Base-by-base conservation (phyloP, 2,888 invertebrate genomes). In the Trichogramma evanescens region DNA sequence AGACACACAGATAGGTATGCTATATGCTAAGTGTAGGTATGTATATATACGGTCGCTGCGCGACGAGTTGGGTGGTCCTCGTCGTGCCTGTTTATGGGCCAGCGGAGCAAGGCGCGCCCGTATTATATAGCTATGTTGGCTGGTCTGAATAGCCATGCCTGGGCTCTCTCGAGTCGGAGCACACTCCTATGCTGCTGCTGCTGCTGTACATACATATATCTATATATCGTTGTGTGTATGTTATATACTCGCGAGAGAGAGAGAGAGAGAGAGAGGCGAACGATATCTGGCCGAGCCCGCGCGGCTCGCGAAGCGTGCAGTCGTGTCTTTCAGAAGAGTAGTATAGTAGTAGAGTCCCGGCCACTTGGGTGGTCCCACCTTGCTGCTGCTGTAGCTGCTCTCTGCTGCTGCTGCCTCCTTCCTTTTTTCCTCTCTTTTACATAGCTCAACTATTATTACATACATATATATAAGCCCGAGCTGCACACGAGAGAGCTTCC, bases 1-100 rank as follows among this genome's bases (percentile, higher is more conserved):
- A 48, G 5, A 48, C 13, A 48, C n/a, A 48, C 13, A 48, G 48
- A 26, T 26, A 48, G 48, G 45, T 13, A 48, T 13, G 26, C 13
- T 48, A 13, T 13, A 48, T 13, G 48, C 48, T 13, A 26, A 26
- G 26, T 26, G 26, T 26, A 26, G 26, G 26, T 26, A 26, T 26
- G 26, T 26, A 26, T 26, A 3, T 26, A 74, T 68, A n/a, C n/a
- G 69, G 68, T 66, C 68, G 69, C 59, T 13, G 13, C 56, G 63
- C 55, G 59, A 66, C 76, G 69, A 69, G 73, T 72, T 76, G 76
- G 75, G 76, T 76, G 76, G 76, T 76, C 75, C 69, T 66, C 40
- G 70, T 71, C 70, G 74, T 43, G 57, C 48, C 74, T 75, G 73
- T 76, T 76, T 76, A 76, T 74, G 76, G 75, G 72, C 72, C 75